Evolutionary conservation across 2,888 invertebrate species (phyloP).

Genomic region (Sesia bembeciformis): DNA sequence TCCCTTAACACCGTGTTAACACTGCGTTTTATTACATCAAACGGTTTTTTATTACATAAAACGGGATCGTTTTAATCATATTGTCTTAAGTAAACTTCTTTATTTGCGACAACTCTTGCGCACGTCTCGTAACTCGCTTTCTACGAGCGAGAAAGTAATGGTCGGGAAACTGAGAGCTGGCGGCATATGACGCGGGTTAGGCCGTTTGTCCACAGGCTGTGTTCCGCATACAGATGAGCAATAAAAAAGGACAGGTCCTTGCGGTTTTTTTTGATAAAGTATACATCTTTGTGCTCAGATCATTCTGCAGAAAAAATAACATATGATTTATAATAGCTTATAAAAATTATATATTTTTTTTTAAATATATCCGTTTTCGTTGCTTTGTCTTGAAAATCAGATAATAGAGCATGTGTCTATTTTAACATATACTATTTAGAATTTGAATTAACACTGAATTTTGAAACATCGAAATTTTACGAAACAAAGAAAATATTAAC

Average conservation of each 20-base stretch:
- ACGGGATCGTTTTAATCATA: background rate
- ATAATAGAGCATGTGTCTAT: too few relatives aligned
- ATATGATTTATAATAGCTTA: too few relatives aligned
- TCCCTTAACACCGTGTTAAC: slow-evolving; percentile 10
- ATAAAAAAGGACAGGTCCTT: background rate
- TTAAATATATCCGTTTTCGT: too few relatives aligned
- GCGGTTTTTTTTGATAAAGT: too few relatives aligned
- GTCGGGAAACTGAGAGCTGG: background rate
- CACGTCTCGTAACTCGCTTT: slow-evolving; percentile 8
- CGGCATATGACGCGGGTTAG: background rate
- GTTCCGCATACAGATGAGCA: background rate
- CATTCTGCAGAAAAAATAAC: too few relatives aligned
- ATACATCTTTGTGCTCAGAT: too few relatives aligned
- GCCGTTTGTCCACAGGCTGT: background rate
- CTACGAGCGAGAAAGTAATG: slow-evolving; percentile 11
- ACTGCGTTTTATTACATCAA: slow-evolving; percentile 4
- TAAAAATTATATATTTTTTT: too few relatives aligned
- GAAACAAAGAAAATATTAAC: too few relatives aligned
- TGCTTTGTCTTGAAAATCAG: too few relatives aligned
- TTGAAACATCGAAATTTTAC: too few relatives aligned
- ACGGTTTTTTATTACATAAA: slow-evolving; percentile 15
- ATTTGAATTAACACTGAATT: too few relatives aligned
- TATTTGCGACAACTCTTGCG: slow-evolving; percentile 2
- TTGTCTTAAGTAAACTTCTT: background rate
- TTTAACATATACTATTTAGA: too few relatives aligned